Base-by-base conservation (phyloP, 2,113 vertebrate genomes). In the Cryptomyrus ogoouensis region DNA sequence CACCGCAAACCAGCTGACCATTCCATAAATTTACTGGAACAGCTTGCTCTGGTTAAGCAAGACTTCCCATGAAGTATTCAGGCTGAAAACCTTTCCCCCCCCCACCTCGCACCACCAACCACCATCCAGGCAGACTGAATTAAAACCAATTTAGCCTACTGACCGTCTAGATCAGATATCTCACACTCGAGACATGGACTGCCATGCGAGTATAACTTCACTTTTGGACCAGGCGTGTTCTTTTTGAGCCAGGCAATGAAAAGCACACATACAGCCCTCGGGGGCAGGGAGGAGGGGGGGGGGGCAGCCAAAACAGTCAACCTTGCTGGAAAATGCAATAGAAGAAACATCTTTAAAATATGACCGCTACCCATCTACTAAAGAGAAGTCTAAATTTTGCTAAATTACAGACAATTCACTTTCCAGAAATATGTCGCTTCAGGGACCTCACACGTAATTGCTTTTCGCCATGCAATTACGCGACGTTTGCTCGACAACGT, bases 81-180 rank as follows among this genome's bases (percentile, higher is more conserved):
- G 83, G 83, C 83, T n/a, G 21, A n/a, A 47, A 44, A 27, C 21
- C 39, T 8, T 9, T 4, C 2, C 1, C 13, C 21, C 42, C 44
- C 5, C 17, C 77, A n/a, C n/a, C n/a, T n/a, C n/a, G n/a, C 44
- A n/a, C 83, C 44, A 84, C 15, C 77, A 83, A 31, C 10, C 62
- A 70, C 15, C 77, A 83, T 31, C n/a, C 62, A 70, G 62, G 27
- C 77, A 42, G 77, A 44, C 39, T 47, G 42, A 84, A 84, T n/a
- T 24, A 84, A 84, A 84, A 44, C 19, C 39, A 44, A 84, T 84
- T 84, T 84, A 47, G 83, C 83, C 83, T 47, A 46, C 83, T 84
- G 83, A 47, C 44, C 39, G 44, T 84, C 83, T 47, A 84, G 42
- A 84, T 84, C 83, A 84, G 39, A 84, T 83, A 44, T 47, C 83